phyloP scores from a whole-genome alignment of 2,113 vertebrate species.

The Anguilla rostrata region DNA sequence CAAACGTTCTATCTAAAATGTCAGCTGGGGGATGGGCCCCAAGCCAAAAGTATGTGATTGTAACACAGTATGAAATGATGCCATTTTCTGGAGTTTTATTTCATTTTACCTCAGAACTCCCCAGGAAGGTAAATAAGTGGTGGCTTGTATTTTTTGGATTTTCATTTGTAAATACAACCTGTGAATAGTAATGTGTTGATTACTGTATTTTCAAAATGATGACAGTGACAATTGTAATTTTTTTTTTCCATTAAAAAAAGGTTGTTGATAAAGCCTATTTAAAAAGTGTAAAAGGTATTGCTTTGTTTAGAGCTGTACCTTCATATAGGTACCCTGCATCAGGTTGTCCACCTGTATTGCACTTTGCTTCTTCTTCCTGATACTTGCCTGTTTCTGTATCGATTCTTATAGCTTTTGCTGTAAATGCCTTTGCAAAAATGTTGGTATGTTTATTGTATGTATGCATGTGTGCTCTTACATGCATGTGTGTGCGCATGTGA shows the following conservation, averaged over 20 bases:
- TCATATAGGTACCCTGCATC: not conserved
- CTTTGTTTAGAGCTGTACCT: not conserved
- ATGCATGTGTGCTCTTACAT: not conserved
- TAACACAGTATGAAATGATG: not conserved
- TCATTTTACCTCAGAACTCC: not conserved
- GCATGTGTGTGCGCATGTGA: not conserved
- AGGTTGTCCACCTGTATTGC: not conserved
- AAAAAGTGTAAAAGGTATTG: not conserved
- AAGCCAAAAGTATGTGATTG: not conserved
- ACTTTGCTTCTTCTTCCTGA: not conserved
- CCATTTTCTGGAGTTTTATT: not conserved
- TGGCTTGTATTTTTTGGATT: not conserved
- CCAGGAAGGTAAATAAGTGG: not conserved
- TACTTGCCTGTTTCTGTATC: not conserved
- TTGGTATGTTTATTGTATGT: not conserved
- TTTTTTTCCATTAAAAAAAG: not conserved
- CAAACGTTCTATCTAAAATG: not conserved
- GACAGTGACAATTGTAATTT: not conserved
- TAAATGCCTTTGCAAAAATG: not conserved
- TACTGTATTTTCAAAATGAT: conserved; percentile 2
- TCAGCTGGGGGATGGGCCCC: not conserved
- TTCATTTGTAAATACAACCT: conserved; percentile 1
- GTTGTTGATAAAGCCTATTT: not conserved
- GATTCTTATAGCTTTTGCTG: not conserved
- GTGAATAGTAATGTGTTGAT: not conserved